Evolutionary conservation across 2,797 vertebrate species (phyloP), one percentile per base, ranked within the genome.

Genomic region (Sebastes nivosus): DNA sequence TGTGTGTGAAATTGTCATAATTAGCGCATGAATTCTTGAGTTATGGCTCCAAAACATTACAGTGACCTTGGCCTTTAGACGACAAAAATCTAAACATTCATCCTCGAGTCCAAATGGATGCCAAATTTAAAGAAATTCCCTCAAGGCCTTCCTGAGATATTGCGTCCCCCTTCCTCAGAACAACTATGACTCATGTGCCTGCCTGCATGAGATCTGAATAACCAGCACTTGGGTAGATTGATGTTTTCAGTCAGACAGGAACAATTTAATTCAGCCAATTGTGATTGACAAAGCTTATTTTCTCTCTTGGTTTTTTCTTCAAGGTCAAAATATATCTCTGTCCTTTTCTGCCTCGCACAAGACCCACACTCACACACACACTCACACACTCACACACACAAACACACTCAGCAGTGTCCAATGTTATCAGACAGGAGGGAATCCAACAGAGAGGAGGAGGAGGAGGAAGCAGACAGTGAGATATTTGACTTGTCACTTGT

Each of bases 401-500:
- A 3, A 27, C 25, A 27, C 25, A 27, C 25, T 24, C 24, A 24
- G 68, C 60, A 75, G 42, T 25, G 57, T 64, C 30, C 7, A 2
- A 20, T 72, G 71, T 61, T 46, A 79, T 79, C 52, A 61, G 67
- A 46, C 50, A 59, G 50, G 30, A 73, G 12, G 61, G 54, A 60
- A 54, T 42, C 65, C n/a, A 57, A 1, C 13, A 50, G 63, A 70
- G 61, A 25, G 13, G 32, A 58, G 30, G 24, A 32, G 5, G 36
- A 38, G 13, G 36, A 42, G 38, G 75, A 73, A 65, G 77, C 65
- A 50, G 57, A 67, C 32, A 80, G 46, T 30, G 64, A 70, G 64
- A 70, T 72, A 83, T 84, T 73, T 76, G 36, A 78, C 22, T 71
- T 71, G 72, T 81, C 78, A 69, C 58, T 60, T 76, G 71, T 84